A percentile compares a stretch with the other conserved stretches of the same genome.
These are phyloP conservation scores for Palloptera scutellata DNA, from an alignment of 2,888 invertebrate species.

Conservation along the genomic window DNA sequence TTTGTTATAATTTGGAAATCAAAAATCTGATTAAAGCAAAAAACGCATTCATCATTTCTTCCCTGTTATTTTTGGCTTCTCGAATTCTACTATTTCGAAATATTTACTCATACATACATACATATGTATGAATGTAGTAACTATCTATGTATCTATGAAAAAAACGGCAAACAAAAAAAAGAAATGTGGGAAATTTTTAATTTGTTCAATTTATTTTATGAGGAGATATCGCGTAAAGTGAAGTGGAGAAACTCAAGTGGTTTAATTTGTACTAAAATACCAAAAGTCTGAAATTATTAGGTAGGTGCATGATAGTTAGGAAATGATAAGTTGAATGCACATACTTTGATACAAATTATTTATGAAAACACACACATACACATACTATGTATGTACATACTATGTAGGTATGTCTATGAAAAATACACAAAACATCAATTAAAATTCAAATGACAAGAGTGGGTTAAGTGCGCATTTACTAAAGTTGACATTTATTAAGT, in stretches of 20 bases:
- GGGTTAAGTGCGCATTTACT: background rate
- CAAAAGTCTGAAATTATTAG: background rate
- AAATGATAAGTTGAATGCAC: too few species aligned
- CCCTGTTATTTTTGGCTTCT: background rate
- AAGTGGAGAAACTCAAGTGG: constrained; percentile 2
- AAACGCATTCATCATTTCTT: constrained; percentile 5
- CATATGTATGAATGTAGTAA: too few species aligned
- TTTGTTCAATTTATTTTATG: constrained; percentile 24
- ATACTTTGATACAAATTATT: too few species aligned
- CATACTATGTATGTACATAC: background rate
- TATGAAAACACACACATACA: background rate
- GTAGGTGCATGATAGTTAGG: background rate
- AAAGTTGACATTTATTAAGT: background rate
- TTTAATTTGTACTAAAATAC: background rate
- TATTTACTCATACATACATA: too few species aligned
- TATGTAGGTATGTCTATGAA: background rate
- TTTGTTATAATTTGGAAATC: background rate
- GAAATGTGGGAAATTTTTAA: constrained; percentile 38
- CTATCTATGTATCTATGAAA: too few species aligned
- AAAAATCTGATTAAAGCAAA: background rate
- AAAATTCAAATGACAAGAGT: constrained; percentile 38
- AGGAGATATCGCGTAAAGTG: background rate
- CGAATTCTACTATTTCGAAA: too few species aligned
- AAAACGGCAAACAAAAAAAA: constrained; percentile 9
- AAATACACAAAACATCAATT: constrained; percentile 42